phyloP scores from a whole-genome alignment of 2,888 invertebrate species.

The Drosophila histrio region DNA sequence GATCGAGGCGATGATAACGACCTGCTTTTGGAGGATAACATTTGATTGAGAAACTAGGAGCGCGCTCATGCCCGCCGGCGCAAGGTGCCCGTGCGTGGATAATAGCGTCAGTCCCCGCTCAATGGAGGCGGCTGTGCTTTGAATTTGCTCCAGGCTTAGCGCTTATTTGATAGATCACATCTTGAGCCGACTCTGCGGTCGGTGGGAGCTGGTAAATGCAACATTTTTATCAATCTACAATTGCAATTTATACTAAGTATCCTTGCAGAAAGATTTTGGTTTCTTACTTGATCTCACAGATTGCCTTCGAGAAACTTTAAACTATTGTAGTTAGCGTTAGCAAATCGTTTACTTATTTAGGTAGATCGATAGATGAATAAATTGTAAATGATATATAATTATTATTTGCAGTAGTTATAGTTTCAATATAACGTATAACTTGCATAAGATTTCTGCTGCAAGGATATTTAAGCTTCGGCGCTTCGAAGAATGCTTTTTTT shows the following conservation, averaged over 20 bases:
- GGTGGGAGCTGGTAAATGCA: neutral
- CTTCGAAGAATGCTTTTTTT: constrained; percentile 22
- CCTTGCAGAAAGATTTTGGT: constrained; percentile 12
- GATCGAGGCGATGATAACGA: constrained; percentile 91
- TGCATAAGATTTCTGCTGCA: constrained; percentile 1
- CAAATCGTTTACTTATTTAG: constrained; percentile 2
- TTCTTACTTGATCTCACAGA: neutral
- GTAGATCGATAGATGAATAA: neutral
- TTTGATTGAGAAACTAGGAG: constrained; percentile 84
- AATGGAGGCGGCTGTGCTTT: constrained; percentile 57
- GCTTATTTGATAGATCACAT: constrained; percentile 22
- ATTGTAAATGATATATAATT: neutral
- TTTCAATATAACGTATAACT: constrained; percentile 2
- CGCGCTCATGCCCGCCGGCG: constrained; percentile 76
- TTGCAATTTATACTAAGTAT: constrained; percentile 19
- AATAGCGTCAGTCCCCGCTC: constrained; percentile 66
- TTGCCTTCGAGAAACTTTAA: constrained; percentile 1
- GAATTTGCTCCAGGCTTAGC: constrained; percentile 53
- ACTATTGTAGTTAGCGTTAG: constrained; percentile 13
- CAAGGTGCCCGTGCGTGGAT: constrained; percentile 77
- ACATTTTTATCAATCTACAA: constrained; percentile 25
- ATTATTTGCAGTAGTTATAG: neutral
- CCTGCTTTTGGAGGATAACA: constrained; percentile 88
- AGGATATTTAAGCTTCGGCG: constrained; percentile 29
- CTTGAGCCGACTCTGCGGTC: neutral